Evolutionary conservation across 2,888 invertebrate genomes (phyloP).

Genomic region (Lithosia quadra): DNA sequence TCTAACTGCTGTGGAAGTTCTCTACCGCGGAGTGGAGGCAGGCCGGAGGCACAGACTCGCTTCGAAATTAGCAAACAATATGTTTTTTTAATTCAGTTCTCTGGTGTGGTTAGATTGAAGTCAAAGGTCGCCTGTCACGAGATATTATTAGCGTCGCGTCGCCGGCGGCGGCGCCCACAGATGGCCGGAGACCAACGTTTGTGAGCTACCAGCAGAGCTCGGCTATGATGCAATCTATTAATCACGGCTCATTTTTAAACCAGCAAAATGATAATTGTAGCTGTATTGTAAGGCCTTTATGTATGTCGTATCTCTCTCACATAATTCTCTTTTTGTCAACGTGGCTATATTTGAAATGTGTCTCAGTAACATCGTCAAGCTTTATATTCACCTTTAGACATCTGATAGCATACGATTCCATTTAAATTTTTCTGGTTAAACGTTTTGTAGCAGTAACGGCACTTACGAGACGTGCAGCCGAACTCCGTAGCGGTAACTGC

Average conservation of each 20-base stretch:
- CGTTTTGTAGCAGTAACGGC: conserved; percentile 6
- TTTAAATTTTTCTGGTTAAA: not conserved
- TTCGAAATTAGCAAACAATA: not conserved
- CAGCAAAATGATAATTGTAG: not conserved
- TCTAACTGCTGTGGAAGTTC: not conserved
- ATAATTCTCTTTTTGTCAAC: too few species aligned
- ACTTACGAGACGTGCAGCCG: not conserved
- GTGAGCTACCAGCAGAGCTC: not conserved
- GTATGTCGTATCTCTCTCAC: not conserved
- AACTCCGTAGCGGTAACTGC: not conserved
- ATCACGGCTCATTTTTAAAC: not conserved
- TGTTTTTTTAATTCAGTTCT: not conserved
- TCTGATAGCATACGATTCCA: too few species aligned
- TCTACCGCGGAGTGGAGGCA: not conserved
- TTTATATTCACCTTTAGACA: not conserved
- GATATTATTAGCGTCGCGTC: not conserved
- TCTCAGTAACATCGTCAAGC: not conserved
- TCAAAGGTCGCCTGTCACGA: conserved; percentile 7
- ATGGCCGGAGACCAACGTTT: conserved; percentile 11
- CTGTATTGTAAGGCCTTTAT: not conserved
- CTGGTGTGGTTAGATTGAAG: not conserved
- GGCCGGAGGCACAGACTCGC: not conserved
- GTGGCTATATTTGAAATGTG: not conserved
- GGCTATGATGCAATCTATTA: conserved; percentile 4
- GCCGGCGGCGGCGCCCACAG: conserved; percentile 9